Conservation (phyloP, 1,140 invertebrate genomes). For the Limonius californicus region DNA sequence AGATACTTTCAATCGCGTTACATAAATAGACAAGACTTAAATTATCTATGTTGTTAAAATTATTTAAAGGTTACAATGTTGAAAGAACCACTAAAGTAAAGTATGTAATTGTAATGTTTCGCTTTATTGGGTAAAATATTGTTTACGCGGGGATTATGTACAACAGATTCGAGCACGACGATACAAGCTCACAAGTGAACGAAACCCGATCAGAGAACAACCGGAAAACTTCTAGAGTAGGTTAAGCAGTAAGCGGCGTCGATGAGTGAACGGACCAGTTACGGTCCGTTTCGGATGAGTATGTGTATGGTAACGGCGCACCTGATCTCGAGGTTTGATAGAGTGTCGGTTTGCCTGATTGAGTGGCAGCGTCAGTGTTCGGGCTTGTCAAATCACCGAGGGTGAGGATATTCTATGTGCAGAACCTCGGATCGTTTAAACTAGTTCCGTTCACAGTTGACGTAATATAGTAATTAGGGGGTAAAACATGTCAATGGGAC, state of each 20-base stretch:
- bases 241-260: background rate
- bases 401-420: background rate
- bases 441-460: background rate
- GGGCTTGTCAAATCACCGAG: constrained; percentile 18
- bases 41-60: too few species aligned
- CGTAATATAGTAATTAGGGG: too few species aligned
- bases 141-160: too few species aligned
- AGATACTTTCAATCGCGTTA: too few species aligned
- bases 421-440: background rate
- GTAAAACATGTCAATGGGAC: too few species aligned
- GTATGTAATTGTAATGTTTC: too few species aligned
- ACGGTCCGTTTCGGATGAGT: constrained; percentile 9
- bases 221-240: background rate
- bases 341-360: constrained; percentile 24
- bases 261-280: background rate
- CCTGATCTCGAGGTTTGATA: constrained; percentile 26
- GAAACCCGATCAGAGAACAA: background rate
- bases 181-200: too few species aligned
- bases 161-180: too few species aligned
- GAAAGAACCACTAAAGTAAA: too few species aligned
- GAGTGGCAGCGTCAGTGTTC: constrained; percentile 21
- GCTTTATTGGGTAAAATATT: too few species aligned
- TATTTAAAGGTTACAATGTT: too few species aligned
- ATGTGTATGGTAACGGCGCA: constrained; percentile 5
- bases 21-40: too few species aligned